Conservation (phyloP, 2,113 vertebrate genomes). For the Salvelinus sp. region DNA sequence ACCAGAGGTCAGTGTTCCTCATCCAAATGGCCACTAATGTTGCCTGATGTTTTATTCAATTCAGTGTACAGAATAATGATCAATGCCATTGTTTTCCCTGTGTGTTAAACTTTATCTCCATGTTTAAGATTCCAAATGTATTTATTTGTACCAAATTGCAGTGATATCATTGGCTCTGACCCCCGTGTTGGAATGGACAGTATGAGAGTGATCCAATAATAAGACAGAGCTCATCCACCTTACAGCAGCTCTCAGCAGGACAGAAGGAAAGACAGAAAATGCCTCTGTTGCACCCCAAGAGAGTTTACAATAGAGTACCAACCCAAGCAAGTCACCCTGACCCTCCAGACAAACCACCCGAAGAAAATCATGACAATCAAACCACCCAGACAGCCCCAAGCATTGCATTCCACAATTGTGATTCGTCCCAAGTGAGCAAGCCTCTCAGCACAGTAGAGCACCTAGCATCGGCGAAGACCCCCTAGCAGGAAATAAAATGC, state of each 20-base stretch:
- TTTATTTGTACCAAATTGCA: background rate
- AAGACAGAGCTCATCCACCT: too few relatives aligned
- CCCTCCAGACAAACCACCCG: background rate
- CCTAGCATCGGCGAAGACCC: too few relatives aligned
- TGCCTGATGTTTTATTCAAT: background rate
- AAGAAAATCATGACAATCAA: background rate
- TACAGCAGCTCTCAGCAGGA: too few relatives aligned
- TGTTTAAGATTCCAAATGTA: background rate
- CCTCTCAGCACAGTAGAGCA: background rate
- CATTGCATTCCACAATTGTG: background rate
- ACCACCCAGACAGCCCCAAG: background rate
- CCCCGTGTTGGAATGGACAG: background rate
- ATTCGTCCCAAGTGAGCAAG: background rate
- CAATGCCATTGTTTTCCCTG: background rate
- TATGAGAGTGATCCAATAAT: background rate
- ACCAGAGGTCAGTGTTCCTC: conserved; percentile 42
- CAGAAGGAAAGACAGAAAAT: background rate
- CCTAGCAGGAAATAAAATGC: background rate
- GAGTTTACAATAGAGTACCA: too few relatives aligned
- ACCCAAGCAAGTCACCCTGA: background rate
- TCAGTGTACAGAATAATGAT: background rate
- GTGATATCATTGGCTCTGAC: background rate
- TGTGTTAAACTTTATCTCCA: background rate
- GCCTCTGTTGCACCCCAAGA: too few relatives aligned
- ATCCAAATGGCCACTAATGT: background rate